Conservation (phyloP, 2,888 invertebrate genomes). For the Thymelicus lineola region DNA sequence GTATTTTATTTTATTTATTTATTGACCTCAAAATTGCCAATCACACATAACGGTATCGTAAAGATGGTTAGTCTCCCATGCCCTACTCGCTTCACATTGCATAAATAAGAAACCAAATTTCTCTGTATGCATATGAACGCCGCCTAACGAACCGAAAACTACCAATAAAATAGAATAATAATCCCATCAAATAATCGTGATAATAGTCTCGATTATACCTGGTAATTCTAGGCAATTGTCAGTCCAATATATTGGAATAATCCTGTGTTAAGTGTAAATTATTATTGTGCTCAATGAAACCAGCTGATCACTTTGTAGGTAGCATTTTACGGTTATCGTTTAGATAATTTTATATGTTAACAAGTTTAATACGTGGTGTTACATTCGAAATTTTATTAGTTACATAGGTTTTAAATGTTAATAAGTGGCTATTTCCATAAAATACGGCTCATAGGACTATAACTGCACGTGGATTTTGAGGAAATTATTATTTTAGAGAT, state of each 20-base stretch:
- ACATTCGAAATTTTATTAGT: constrained; percentile 3
- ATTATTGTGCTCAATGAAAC: constrained; percentile 3
- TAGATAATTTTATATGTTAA: background rate
- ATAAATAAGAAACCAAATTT: background rate
- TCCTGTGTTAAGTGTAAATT: constrained; percentile 17
- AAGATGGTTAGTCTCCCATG: background rate
- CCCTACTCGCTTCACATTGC: background rate
- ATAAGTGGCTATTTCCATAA: background rate
- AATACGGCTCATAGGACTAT: no score
- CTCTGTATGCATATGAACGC: background rate
- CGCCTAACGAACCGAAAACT: background rate
- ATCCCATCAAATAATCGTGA: constrained; percentile 1
- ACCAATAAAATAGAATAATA: constrained; percentile 6
- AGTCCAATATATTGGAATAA: constrained; percentile 14
- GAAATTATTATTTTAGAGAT: no score
- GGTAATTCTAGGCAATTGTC: constrained; percentile 2
- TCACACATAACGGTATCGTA: no score
- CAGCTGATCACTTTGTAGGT: constrained; percentile 9
- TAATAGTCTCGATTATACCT: constrained; percentile 4
- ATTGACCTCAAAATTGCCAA: no score
- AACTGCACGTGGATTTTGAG: no score
- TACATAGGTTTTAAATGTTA: background rate
- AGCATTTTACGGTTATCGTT: background rate
- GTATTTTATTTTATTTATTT: no score
- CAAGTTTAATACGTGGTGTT: background rate